Percentiles rank a stretch among this genome's conserved stretches.
Conservation (phyloP, 2,113 vertebrate species). For the Poeciliopsis prolifica region DNA sequence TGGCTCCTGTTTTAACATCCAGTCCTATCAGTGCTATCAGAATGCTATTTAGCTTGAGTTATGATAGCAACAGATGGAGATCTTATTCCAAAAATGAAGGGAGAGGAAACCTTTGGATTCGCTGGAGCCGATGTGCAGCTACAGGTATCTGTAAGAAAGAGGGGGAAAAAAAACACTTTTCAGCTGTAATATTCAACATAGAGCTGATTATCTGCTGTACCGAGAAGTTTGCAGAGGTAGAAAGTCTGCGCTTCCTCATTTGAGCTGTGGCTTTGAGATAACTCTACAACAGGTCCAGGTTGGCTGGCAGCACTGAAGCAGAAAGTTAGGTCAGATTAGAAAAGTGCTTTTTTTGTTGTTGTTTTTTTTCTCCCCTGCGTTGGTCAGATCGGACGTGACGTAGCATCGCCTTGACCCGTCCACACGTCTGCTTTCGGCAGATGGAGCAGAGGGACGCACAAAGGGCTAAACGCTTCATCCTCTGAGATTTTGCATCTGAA, state of each 20-base stretch:
- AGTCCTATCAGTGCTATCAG: not conserved
- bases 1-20: conserved; percentile 2
- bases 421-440: conserved; percentile 7
- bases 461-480: conserved; percentile 54
- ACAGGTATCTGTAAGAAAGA: conserved; percentile 5
- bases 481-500: conserved; percentile 69
- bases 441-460: not conserved
- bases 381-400: not conserved
- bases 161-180: not conserved
- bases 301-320: not conserved
- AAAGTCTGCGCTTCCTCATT: not conserved
- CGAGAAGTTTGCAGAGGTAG: not conserved
- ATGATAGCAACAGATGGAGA: conserved; percentile 2
- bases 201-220: conserved; percentile 6
- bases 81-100: conserved; percentile 12
- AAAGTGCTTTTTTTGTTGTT: not conserved
- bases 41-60: not conserved
- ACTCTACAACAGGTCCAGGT: conserved; percentile 6
- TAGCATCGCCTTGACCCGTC: not conserved
- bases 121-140: conserved; percentile 8
- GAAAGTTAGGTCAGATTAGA: not conserved
- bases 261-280: not conserved
- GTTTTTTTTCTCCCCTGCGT: not conserved
- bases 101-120: not conserved
- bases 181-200: conserved; percentile 1